These are phyloP conservation scores for Ancistrus triradiatus DNA, from an alignment of 2,113 vertebrate species.

Conservation along the genomic window DNA sequence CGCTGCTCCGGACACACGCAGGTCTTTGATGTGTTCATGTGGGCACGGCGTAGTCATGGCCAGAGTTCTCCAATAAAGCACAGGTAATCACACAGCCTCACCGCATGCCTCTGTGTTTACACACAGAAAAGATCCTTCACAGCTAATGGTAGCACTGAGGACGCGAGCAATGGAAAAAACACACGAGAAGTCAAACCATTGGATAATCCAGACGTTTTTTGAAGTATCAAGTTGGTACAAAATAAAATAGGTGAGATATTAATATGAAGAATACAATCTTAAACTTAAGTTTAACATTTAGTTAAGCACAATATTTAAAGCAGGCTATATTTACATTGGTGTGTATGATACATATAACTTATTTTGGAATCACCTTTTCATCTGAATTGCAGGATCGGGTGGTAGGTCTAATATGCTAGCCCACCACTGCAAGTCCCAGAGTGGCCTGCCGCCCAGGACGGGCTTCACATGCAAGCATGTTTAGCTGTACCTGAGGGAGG, in stretches of 20 bases:
- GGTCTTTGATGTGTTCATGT: conserved; percentile 71
- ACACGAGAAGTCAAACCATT: conserved; percentile 42
- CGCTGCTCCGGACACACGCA: conserved; percentile 55
- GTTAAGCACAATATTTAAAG: background rate
- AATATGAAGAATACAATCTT: conserved; percentile 15
- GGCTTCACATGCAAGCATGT: too few species aligned
- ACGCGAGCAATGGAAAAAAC: conserved; percentile 39
- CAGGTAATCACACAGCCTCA: conserved; percentile 68
- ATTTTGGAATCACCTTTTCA: too few species aligned
- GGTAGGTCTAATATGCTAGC: too few species aligned
- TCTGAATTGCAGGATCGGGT: too few species aligned
- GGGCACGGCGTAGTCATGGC: conserved; percentile 62
- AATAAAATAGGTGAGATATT: conserved; percentile 9
- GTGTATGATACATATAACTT: too few species aligned
- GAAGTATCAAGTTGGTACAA: background rate
- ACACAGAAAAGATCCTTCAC: conserved; percentile 60
- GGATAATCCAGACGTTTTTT: background rate
- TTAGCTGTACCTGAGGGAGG: too few species aligned
- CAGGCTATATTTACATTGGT: conserved; percentile 2
- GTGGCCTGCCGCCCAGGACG: too few species aligned
- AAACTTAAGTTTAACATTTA: too few species aligned
- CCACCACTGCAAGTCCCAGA: too few species aligned
- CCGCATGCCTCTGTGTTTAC: conserved; percentile 52
- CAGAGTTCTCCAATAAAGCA: conserved; percentile 62
- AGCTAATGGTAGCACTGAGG: conserved; percentile 41